Percentiles rank a stretch among this genome's conserved stretches.
Evolutionary conservation across 2,888 invertebrate species (phyloP).

Genomic region (Drosophila macrospina): DNA sequence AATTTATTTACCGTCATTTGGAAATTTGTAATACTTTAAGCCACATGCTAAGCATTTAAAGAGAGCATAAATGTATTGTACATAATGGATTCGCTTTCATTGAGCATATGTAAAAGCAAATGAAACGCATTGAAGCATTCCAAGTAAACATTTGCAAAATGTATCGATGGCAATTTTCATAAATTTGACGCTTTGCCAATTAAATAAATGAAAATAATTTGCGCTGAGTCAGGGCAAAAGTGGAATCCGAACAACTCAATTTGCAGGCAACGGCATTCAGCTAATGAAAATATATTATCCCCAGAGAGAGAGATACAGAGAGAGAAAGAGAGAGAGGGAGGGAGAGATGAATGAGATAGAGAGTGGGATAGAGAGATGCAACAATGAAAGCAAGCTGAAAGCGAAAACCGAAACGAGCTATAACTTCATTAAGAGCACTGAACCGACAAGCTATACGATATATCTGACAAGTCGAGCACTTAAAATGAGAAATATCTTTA

Average conservation of each 20-base stretch:
- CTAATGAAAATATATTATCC: constrained; percentile 74
- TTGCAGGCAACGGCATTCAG: constrained; percentile 19
- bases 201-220: constrained; percentile 78
- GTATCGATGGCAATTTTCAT: constrained; percentile 56
- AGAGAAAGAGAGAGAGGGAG: not conserved
- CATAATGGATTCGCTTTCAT: constrained; percentile 6
- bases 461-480: constrained; percentile 65
- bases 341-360: not conserved
- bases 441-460: constrained; percentile 64
- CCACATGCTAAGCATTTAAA: constrained; percentile 3
- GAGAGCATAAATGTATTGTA: constrained; percentile 6
- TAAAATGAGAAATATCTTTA: constrained; percentile 62
- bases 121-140: constrained; percentile 45
- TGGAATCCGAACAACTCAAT: constrained; percentile 57
- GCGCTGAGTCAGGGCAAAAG: constrained; percentile 56
- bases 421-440: constrained; percentile 72
- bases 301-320: constrained; percentile 8
- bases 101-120: constrained; percentile 54
- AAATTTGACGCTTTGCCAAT: constrained; percentile 64
- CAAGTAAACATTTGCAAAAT: constrained; percentile 42
- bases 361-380: not conserved
- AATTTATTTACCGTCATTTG: not conserved
- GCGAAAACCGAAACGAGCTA: constrained; percentile 42
- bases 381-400: constrained; percentile 30
- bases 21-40: not conserved